Evolutionary conservation across 2,888 invertebrate genomes (phyloP).

Genomic region (Morinoia aosen): DNA sequence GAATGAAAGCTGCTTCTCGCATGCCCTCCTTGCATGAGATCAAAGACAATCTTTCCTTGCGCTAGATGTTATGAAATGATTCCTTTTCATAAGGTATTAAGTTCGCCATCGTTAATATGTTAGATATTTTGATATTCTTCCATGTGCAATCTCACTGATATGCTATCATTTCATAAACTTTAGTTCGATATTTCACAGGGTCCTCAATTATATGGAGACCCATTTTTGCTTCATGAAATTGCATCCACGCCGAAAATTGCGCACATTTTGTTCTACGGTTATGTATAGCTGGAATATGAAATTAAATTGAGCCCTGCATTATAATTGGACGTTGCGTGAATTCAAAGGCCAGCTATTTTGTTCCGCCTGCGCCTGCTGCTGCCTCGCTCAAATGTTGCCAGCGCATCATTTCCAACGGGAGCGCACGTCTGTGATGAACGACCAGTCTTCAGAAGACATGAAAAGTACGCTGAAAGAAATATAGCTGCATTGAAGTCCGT

Average conservation of each 20-base stretch:
- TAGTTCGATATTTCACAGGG: background rate
- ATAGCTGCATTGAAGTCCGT: background rate
- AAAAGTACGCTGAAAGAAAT: background rate
- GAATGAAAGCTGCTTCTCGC: background rate
- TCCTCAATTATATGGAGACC: background rate
- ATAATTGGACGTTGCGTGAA: background rate
- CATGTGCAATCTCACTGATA: background rate
- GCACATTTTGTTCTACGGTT: background rate
- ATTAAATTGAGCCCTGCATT: background rate
- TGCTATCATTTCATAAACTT: background rate
- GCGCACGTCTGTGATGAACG: background rate
- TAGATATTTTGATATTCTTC: background rate
- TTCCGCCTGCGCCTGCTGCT: background rate
- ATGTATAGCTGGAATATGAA: background rate
- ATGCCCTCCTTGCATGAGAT: background rate
- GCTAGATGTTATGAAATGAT: background rate
- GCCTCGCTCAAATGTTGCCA: background rate
- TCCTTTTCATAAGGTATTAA: background rate
- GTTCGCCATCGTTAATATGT: background rate
- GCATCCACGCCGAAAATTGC: background rate
- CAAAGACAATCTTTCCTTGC: background rate
- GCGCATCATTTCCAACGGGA: background rate
- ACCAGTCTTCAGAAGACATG: background rate
- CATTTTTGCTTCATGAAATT: background rate
- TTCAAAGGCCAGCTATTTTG: background rate